These are phyloP conservation scores for Panulirus ornatus DNA, from an alignment of 1,140 invertebrate species.

Conservation along the genomic window DNA sequence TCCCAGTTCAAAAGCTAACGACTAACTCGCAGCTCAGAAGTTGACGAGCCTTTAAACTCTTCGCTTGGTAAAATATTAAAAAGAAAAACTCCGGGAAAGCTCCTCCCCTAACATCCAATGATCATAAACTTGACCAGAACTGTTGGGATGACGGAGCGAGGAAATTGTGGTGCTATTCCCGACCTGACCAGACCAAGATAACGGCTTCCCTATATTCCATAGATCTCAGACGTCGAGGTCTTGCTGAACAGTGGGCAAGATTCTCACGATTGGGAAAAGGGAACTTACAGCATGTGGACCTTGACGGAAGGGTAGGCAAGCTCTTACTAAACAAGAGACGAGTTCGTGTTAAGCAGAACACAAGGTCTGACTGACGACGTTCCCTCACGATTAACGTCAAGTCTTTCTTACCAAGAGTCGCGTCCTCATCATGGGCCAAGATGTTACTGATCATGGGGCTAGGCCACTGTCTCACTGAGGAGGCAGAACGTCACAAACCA, in stretches of 20 bases:
- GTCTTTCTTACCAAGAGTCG: no score
- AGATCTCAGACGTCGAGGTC: background rate
- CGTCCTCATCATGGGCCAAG: no score
- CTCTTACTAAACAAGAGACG: background rate
- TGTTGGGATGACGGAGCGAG: slow-evolving; percentile 6
- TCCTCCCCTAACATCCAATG: background rate
- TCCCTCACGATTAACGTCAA: no score
- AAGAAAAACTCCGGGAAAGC: background rate
- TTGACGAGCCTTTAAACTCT: no score
- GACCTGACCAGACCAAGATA: background rate
- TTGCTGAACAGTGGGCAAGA: background rate
- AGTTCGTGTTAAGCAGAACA: background rate
- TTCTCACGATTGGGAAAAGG: background rate
- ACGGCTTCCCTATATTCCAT: background rate
- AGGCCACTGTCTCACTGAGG: no score
- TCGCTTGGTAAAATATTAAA: slow-evolving; percentile 4
- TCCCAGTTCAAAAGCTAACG: no score
- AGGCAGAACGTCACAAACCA: no score
- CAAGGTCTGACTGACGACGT: no score
- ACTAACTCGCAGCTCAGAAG: no score
- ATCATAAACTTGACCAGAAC: background rate
- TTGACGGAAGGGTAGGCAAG: background rate
- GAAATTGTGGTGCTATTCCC: slow-evolving; percentile 7
- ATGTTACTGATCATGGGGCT: no score
- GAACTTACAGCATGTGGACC: background rate